Evolutionary conservation across 2,797 vertebrate genomes (phyloP).

Genomic region (Hoplostethus mediterraneus): DNA sequence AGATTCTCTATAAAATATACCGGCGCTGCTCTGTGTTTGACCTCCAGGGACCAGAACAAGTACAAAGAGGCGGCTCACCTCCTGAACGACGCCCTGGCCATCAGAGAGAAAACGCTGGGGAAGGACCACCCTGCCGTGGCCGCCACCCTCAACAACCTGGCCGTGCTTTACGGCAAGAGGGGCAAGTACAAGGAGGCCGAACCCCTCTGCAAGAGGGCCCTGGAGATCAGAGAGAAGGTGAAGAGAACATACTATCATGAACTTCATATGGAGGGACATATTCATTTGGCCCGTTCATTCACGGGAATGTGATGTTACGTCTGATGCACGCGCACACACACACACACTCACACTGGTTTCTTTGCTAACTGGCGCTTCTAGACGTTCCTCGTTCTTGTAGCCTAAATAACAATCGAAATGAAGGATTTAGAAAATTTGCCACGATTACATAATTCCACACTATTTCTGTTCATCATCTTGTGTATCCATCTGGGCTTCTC

Average conservation of each 20-base stretch:
- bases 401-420: no score
- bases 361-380: no score
- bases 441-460: no score
- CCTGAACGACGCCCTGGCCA: constrained; percentile 91
- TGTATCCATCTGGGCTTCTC: not conserved
- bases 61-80: constrained; percentile 93
- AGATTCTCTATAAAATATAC: not conserved
- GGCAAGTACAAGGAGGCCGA: constrained; percentile 94
- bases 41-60: constrained; percentile 91
- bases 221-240: constrained; percentile 88
- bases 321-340: no score
- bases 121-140: constrained; percentile 91
- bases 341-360: no score
- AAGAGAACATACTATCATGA: rapidly evolving
- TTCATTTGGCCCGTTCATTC: no score
- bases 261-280: not conserved
- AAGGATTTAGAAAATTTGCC: no score
- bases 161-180: constrained; percentile 91
- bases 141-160: constrained; percentile 92
- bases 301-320: no score
- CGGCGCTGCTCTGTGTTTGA: not conserved
- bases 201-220: constrained; percentile 87
- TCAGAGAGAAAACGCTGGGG: constrained; percentile 91
- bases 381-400: no score
- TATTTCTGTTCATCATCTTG: not conserved